Evolutionary conservation across 2,888 invertebrate genomes (phyloP), one percentile per base, ranked within the genome.

Genomic region (Xylota sylvarum): DNA sequence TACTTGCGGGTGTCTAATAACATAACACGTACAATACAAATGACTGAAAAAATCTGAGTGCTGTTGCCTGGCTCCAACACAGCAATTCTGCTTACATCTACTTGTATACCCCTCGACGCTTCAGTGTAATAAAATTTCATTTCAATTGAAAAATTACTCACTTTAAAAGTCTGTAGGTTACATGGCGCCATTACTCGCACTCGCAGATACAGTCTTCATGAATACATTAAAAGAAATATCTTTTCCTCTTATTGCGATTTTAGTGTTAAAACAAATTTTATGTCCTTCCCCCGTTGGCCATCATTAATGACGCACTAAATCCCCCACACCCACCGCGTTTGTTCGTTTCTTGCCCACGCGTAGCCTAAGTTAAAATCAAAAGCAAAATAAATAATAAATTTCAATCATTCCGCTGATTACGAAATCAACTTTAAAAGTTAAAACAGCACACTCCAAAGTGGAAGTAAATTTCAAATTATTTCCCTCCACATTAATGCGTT

Each of bases 401-500:
- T 70, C 74, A 76, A 74, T 65, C 64, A 85, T 70, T 58, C 46
- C 70, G 48, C 79, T 76, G 70, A 85, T 85, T 80, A 79, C 74
- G 56, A 43, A 65, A 76, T 56, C 56, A 67, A 85, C 70, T 73
- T 80, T 70, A 52, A 74, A 85, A 82, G 74, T 76, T 80, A 65
- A 85, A 80, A 80, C 62, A 79, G 65, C 76, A 23, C 9, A 64
- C 70, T 74, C 58, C 35, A 46, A 74, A 79, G 70, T 58, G 70
- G 52, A 80, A 80, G 84, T 72, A 76, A 80, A 79, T 85, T 80
- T 80, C 56, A 84, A 84, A 84, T 84, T 84, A 79, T 74, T 84
- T 69, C 67, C 46, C 62, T 48, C 64, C 64, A 64, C 84, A 85
- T 76, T 85, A 70, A 85, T 76, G 70, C 70, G 64, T 80, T 80